Evolutionary conservation across 2,113 vertebrate species (phyloP).

Genomic region (Ptychochromis oligacanthus): DNA sequence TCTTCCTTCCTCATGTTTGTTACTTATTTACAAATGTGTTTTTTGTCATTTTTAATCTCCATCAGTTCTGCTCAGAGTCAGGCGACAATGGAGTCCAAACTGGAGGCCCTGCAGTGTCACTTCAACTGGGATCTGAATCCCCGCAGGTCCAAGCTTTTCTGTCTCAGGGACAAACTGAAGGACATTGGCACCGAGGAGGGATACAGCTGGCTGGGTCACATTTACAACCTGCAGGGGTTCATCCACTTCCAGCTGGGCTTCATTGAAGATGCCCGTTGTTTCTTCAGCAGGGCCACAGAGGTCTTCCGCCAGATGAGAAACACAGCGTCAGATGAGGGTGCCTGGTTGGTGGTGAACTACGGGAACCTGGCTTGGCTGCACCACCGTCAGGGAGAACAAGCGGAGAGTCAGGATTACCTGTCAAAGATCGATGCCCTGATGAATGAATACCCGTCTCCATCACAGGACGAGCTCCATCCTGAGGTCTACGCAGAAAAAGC

Average conservation of each 20-base stretch:
- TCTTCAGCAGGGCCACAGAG: conserved; percentile 54
- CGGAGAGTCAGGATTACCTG: conserved; percentile 33
- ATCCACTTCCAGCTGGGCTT: conserved; percentile 42
- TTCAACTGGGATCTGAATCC: conserved; percentile 61
- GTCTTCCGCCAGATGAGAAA: conserved; percentile 61
- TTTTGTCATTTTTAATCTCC: background rate
- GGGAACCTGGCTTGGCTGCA: conserved; percentile 72
- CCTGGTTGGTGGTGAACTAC: conserved; percentile 69
- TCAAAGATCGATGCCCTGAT: conserved; percentile 33
- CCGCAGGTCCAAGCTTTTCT: conserved; percentile 3
- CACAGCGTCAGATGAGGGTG: conserved; percentile 57
- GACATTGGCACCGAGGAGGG: conserved; percentile 54
- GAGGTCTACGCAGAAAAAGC: conserved; percentile 71
- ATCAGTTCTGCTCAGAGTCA: conserved; percentile 27
- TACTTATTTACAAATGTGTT: background rate
- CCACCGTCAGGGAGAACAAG: conserved; percentile 19
- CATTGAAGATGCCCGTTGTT: background rate
- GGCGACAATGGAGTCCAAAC: conserved; percentile 1
- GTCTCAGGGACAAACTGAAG: conserved; percentile 45
- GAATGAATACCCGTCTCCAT: conserved; percentile 40
- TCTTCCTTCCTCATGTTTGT: too few relatives aligned
- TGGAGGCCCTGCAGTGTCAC: conserved; percentile 63
- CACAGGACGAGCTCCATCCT: conserved; percentile 48
- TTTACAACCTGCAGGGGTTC: conserved; percentile 69
- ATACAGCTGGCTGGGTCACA: conserved; percentile 68